phyloP scores from a whole-genome alignment of 1,140 invertebrate species.

The Danaus melanippus region DNA sequence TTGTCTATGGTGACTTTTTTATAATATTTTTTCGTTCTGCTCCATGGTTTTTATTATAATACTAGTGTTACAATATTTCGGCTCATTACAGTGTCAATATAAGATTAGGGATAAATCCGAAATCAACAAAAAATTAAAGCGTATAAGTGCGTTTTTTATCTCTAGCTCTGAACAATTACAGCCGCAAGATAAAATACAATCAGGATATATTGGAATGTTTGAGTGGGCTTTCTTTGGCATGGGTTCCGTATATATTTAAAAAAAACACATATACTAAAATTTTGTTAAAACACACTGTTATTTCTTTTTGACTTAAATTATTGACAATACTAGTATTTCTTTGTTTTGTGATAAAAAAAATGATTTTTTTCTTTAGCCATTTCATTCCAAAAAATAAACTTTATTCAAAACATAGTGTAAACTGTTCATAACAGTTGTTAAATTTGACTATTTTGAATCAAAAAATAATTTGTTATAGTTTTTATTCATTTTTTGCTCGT shows the following conservation, averaged over 20 bases:
- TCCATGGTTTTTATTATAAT: slow-evolving; percentile 31
- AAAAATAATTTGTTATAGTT: too few species aligned
- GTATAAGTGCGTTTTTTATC: slow-evolving; percentile 54
- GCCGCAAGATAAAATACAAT: slow-evolving; percentile 59
- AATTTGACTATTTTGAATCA: too few species aligned
- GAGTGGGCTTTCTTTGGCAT: neutral
- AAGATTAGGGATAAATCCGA: slow-evolving; percentile 63
- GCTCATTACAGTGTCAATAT: slow-evolving; percentile 69
- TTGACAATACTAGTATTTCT: too few species aligned
- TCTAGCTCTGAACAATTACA: slow-evolving; percentile 51
- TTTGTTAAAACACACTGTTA: too few species aligned
- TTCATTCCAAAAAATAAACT: too few species aligned
- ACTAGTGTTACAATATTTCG: slow-evolving; percentile 58
- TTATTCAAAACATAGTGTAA: too few species aligned
- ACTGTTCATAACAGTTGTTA: too few species aligned
- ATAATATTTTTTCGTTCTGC: slow-evolving; percentile 2
- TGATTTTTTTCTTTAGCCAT: too few species aligned
- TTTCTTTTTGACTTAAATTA: too few species aligned
- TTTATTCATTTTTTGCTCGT: too few species aligned
- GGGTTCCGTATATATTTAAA: slow-evolving; percentile 14
- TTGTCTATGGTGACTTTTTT: too few species aligned
- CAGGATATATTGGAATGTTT: slow-evolving; percentile 23
- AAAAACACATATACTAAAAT: neutral
- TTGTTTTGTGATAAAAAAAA: too few species aligned
- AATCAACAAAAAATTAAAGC: slow-evolving; percentile 41